Percentiles rank a stretch among this genome's conserved stretches.
phyloP scores from a whole-genome alignment of 2,113 vertebrate species.

The Pterophyllum scalare region DNA sequence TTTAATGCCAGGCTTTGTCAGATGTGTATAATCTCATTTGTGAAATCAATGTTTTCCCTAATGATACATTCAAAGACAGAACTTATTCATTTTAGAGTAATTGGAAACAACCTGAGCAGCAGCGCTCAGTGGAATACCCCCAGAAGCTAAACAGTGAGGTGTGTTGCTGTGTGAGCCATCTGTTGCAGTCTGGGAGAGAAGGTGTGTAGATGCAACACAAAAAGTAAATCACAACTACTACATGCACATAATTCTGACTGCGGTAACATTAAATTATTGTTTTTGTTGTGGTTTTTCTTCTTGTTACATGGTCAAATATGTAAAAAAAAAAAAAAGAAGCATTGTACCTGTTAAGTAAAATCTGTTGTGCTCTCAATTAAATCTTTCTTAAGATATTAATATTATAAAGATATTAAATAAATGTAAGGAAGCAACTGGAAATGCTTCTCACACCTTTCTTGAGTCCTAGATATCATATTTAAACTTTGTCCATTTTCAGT shows the following conservation, averaged over 20 bases:
- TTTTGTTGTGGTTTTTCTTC: neutral
- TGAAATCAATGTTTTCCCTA: constrained; percentile 38
- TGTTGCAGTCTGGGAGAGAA: constrained; percentile 21
- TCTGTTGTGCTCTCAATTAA: neutral
- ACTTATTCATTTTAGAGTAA: constrained; percentile 47
- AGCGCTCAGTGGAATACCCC: constrained; percentile 22
- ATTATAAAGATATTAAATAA: neutral
- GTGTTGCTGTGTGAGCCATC: constrained; percentile 40
- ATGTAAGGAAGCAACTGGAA: neutral
- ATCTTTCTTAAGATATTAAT: neutral
- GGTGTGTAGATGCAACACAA: neutral
- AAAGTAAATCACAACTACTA: neutral
- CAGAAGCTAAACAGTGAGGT: constrained; percentile 34
- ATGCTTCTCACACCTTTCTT: neutral
- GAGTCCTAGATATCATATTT: neutral
- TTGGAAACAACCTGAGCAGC: constrained; percentile 48
- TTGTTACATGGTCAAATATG: neutral
- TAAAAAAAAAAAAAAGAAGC: too few species aligned
- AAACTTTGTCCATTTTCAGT: neutral
- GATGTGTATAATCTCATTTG: constrained; percentile 37
- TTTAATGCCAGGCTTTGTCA: constrained; percentile 9
- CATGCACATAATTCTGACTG: neutral
- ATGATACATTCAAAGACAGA: constrained; percentile 43
- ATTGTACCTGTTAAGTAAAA: neutral
- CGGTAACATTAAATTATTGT: neutral